A percentile compares a stretch with the other conserved stretches of the same genome.
Evolutionary conservation across 2,888 invertebrate species (phyloP).

Genomic region (Tyria jacobaeae): DNA sequence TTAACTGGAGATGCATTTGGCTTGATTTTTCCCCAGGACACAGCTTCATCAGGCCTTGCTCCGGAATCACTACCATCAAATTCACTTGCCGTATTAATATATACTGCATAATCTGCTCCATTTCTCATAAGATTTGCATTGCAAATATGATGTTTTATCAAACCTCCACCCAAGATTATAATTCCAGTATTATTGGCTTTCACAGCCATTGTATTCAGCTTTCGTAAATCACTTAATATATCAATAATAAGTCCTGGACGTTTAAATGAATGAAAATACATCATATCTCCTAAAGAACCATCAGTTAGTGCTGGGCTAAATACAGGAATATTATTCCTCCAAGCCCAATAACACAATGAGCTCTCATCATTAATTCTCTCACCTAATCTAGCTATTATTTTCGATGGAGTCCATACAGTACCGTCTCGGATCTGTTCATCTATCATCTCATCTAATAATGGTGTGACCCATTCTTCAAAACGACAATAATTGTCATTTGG

Average conservation of each 20-base stretch:
- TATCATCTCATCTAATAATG: conserved; percentile 96
- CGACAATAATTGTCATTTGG: conserved; percentile 99
- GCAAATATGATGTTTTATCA: conserved; percentile 99
- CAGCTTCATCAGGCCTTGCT: conserved; percentile 98
- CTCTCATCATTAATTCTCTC: conserved; percentile 95
- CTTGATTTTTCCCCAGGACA: conserved; percentile 99
- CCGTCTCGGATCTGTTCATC: conserved; percentile 92
- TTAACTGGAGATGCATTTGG: conserved; percentile 96
- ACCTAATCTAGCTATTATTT: conserved; percentile 90
- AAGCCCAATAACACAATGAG: conserved; percentile 99
- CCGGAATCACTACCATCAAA: conserved; percentile 99
- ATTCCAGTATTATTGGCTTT: conserved; percentile 97
- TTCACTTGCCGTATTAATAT: conserved; percentile 97
- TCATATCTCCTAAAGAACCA: conserved; percentile 99
- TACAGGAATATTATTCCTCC: conserved; percentile 98
- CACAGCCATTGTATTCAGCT: conserved; percentile 97
- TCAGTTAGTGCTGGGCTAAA: conserved; percentile 99
- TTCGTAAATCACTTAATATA: conserved; percentile 95
- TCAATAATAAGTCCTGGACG: conserved; percentile 97
- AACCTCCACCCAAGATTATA: conserved; percentile 98
- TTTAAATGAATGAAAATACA: conserved; percentile 98
- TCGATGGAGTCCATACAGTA: conserved; percentile 94
- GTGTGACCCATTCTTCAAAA: conserved; percentile 99
- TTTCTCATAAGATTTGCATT: conserved; percentile 99
- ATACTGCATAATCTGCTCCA: conserved; percentile 98